These are phyloP conservation scores for Chiloscyllium punctatum DNA, from an alignment of 2,797 vertebrate genomes.

Conservation along the genomic window DNA sequence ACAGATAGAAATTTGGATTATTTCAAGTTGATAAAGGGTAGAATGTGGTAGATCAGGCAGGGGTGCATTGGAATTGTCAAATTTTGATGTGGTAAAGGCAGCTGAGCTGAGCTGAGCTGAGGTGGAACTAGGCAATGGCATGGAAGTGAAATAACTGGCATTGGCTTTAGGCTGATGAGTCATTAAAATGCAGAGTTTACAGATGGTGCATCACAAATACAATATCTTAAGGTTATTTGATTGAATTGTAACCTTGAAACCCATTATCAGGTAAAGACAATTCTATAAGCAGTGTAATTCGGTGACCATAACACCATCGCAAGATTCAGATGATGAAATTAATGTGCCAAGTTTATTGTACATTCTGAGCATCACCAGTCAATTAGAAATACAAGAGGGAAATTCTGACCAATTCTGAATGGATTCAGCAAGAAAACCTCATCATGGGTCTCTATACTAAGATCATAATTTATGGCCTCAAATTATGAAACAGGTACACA, in stretches of 20 bases:
- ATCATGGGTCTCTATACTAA: neutral
- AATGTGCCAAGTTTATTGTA: neutral
- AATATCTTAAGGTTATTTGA: neutral
- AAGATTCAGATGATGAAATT: neutral
- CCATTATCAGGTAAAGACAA: neutral
- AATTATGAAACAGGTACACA: neutral
- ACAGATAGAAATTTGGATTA: too few species aligned
- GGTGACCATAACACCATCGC: neutral
- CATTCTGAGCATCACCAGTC: neutral
- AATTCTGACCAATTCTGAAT: neutral
- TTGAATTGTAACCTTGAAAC: neutral
- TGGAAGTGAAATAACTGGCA: too few species aligned
- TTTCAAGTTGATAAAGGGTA: too few species aligned
- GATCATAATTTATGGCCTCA: neutral
- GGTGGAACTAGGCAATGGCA: too few species aligned
- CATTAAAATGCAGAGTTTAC: neutral
- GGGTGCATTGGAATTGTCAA: too few species aligned
- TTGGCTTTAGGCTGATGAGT: too few species aligned
- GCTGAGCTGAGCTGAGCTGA: too few species aligned
- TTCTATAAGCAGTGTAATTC: neutral
- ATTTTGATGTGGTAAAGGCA: too few species aligned
- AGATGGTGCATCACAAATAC: neutral
- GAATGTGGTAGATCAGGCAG: too few species aligned
- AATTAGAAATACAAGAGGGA: neutral
- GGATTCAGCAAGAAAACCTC: neutral